Conservation (phyloP, 2,888 invertebrate genomes). For the Callyntrura sp. region DNA sequence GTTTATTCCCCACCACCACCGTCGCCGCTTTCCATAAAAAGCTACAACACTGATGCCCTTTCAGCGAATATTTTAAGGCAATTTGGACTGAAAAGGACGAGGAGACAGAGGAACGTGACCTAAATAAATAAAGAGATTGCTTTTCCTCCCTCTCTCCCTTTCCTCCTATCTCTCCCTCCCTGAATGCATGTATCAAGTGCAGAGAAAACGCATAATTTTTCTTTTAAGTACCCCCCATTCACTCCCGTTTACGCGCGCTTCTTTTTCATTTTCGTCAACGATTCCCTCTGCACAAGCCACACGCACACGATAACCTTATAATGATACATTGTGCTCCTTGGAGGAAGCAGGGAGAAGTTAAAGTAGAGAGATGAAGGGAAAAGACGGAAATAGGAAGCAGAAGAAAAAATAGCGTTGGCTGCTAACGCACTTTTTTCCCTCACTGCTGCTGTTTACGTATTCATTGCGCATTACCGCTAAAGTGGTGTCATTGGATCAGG, state of each 20-base stretch:
- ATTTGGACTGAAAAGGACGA: not conserved
- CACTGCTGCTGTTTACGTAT: constrained; percentile 43
- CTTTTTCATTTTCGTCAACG: not conserved
- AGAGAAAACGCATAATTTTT: constrained; percentile 24
- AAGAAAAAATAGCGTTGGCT: constrained; percentile 28
- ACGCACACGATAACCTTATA: constrained; percentile 12
- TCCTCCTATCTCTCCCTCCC: not conserved
- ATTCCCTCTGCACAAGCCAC: not conserved
- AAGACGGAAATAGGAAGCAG: not conserved
- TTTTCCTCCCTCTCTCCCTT: not conserved
- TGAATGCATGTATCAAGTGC: not conserved
- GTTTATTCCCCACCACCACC: too few relatives aligned
- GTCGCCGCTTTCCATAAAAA: not conserved
- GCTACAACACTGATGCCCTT: constrained; percentile 16
- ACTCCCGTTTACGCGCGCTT: not conserved
- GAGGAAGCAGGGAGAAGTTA: not conserved
- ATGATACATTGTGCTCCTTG: constrained; percentile 20
- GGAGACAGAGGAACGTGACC: constrained; percentile 48
- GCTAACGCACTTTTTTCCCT: constrained; percentile 40
- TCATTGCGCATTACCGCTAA: constrained; percentile 59
- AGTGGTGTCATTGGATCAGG: constrained; percentile 62
- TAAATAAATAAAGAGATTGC: constrained; percentile 59
- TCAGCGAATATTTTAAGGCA: constrained; percentile 53
- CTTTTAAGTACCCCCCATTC: constrained; percentile 7
- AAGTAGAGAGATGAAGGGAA: not conserved